Evolutionary conservation across 2,888 invertebrate species (phyloP), one percentile per base, ranked within the genome.

Genomic region (Plemyria rubiginata): DNA sequence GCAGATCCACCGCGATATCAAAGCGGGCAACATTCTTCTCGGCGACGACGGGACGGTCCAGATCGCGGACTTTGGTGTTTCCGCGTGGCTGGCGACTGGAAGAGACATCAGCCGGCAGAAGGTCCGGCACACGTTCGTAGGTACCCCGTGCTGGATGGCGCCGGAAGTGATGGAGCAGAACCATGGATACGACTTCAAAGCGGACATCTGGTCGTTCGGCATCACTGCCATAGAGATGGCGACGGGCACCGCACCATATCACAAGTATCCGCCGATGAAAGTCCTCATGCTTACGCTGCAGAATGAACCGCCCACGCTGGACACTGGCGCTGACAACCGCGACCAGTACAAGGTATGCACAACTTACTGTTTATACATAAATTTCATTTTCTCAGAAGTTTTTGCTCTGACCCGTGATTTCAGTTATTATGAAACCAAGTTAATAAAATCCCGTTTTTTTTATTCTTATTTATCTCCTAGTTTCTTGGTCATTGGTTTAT

Each of bases 121-220:
- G 90, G 98, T 99, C 56, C 94, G 99, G 13, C 99, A 99, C 88
- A 99, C 99, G 0, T 99, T 99, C 91, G 99, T 99, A 6, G 99
- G 99, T 53, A 99, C 99, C 11, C 99, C 99, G 0, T 99, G 99
- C 87, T 99, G 99, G 99, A 99, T 99, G 99, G 99, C 99, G 12
- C 99, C 99, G 7, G 99, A 99, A 93, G 99, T 99, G 70, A 99
- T 99, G 99, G 98, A 99, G 88, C 98, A 97, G 94, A 98, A 98
- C 88, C 98, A 98, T 85, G 99, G 99, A 6, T 99, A 99, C 86
- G 99, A 99, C 89, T 99, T 99, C 92, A 99, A 99, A 90, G 99
- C 99, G 2, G 95, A 95, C 79, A 94, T 95, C 66, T 95, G 95
- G 95, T 94, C 94, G 4, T 96, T 99, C 86, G 99, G 99, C 43